phyloP scores from a whole-genome alignment of 2,888 invertebrate genomes.

The Panopea generosa region DNA sequence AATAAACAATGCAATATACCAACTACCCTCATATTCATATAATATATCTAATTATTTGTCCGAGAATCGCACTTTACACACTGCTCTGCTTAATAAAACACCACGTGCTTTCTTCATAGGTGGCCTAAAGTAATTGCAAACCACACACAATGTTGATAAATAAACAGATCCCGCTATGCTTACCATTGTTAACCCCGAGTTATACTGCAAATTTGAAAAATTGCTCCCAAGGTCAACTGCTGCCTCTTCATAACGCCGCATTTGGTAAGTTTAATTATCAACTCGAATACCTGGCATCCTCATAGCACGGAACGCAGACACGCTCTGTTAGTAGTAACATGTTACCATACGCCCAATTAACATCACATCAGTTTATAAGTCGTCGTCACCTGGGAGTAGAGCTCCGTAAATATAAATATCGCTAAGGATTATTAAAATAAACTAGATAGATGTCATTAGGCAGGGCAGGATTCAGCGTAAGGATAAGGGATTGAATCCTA shows the following conservation, averaged over 20 bases:
- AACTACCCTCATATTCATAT: no score
- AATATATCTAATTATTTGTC: no score
- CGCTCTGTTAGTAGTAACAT: constrained; percentile 51
- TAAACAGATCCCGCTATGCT: neutral
- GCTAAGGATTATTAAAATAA: constrained; percentile 27
- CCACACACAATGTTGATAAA: constrained; percentile 32
- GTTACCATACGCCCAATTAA: constrained; percentile 65
- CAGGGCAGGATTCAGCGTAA: neutral
- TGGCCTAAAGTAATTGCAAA: constrained; percentile 14
- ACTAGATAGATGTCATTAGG: constrained; percentile 44
- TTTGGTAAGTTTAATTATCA: constrained; percentile 51
- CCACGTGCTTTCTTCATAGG: constrained; percentile 15
- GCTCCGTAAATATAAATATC: constrained; percentile 34
- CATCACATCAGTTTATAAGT: constrained; percentile 45
- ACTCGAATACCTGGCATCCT: constrained; percentile 41
- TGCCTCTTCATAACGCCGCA: constrained; percentile 35
- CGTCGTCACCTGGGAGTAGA: constrained; percentile 44
- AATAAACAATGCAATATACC: no score
- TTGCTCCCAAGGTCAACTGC: constrained; percentile 55
- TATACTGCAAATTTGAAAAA: constrained; percentile 65
- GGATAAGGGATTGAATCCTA: no score
- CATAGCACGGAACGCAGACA: constrained; percentile 43
- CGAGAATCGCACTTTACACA: no score
- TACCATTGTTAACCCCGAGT: constrained; percentile 34
- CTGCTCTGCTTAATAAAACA: no score